Evolutionary conservation across 1,140 invertebrate genomes (phyloP), one percentile per base, ranked within the genome.

Genomic region (Dendrolimus kikuchii): DNA sequence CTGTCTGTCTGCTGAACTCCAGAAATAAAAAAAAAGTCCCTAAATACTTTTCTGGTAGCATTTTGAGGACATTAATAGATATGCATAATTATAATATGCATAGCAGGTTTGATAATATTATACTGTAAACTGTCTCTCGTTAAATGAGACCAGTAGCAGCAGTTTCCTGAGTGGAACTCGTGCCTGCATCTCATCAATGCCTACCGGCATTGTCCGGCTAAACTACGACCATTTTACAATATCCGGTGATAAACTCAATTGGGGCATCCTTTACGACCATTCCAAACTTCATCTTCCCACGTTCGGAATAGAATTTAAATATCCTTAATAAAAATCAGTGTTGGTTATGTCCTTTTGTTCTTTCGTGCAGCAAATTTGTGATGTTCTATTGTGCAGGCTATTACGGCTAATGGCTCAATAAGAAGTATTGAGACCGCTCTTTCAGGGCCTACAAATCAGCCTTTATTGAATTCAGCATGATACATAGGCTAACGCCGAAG

Each of bases 361-460:
- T 45, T 57, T 69, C 70, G 67, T 66, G 73, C 77, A 75, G 79
- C 78, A 83, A 83, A 81, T 83, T 68, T 81, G 78, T 83, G 73
- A 83, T 78, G 72, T 65, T 68, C 80, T 81, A 81, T 85, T 85
- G 81, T 85, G 67, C 70, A 63, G 70, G 66, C 78, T 62, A 85
- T 82, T 85, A 81, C 62, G 70, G 55, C 60, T 81, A 85, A 85
- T 81, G 74, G 80, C 67, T 76, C 75, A 83, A 81, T 80, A 71
- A 80, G 71, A 66, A 78, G 78, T 81, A 83, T 83, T 83, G 81
- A 81, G 79, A 81, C 76, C 74, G 78, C 72, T 79, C 71, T 77
- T 79, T 74, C 69, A 77, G 68, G 64, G 74, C 71, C 69, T 68
- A 77, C 74, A 74, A 76, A 77, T 77, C 70, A 69, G 64, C 66